Evolutionary conservation across 2,888 invertebrate genomes (phyloP).

Genomic region (Polyommatus icarus): DNA sequence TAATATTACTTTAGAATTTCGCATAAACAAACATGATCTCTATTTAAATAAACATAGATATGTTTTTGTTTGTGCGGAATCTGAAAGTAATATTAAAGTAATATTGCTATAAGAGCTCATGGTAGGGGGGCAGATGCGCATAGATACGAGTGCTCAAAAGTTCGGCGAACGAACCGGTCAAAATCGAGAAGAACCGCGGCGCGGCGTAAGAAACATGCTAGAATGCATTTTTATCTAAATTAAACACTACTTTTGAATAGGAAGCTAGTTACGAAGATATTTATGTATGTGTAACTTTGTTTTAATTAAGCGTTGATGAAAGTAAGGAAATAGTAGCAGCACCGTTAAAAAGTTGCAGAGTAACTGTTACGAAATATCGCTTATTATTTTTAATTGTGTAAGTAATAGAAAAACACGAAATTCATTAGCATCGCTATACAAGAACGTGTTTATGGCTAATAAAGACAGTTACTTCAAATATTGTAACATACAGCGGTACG

Average conservation of each 20-base stretch:
- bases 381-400: slow-evolving; percentile 27
- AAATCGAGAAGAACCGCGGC: too few relatives aligned
- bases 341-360: neutral
- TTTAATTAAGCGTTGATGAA: slow-evolving; percentile 11
- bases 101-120: too few relatives aligned
- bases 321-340: slow-evolving; percentile 1
- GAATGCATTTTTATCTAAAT: slow-evolving; percentile 1
- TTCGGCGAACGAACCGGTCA: too few relatives aligned
- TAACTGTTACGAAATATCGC: slow-evolving; percentile 3
- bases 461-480: neutral
- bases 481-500: neutral
- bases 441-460: neutral
- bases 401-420: slow-evolving; percentile 20
- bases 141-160: too few relatives aligned
- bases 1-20: too few relatives aligned
- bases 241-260: neutral
- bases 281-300: neutral
- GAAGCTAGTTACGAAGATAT: slow-evolving; percentile 7
- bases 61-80: too few relatives aligned
- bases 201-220: too few relatives aligned
- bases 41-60: too few relatives aligned
- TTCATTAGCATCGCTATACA: neutral
- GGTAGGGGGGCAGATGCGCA: too few relatives aligned
- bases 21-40: too few relatives aligned
- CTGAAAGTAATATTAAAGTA: too few relatives aligned